Evolutionary conservation across 2,797 vertebrate genomes (phyloP).

Genomic region (Acipenser oxyrinchus): DNA sequence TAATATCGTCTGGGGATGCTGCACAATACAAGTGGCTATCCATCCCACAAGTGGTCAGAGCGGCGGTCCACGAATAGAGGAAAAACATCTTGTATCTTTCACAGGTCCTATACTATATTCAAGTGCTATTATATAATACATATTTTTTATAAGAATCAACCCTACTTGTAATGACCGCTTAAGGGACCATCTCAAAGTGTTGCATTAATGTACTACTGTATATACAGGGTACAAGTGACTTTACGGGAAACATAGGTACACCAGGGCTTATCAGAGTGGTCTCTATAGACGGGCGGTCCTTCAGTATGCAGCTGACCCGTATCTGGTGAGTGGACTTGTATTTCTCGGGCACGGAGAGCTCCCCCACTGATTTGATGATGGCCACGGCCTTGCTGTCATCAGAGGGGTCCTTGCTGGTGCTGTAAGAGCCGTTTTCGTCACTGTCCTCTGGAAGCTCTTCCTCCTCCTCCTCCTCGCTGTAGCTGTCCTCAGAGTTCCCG

Average conservation of each 20-base stretch:
- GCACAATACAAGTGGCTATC: too few species aligned
- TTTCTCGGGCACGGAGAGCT: conserved; percentile 91
- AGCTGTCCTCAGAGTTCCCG: conserved; percentile 92
- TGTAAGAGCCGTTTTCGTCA: conserved; percentile 72
- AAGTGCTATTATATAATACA: too few species aligned
- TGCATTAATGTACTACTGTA: background rate
- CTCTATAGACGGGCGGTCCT: background rate
- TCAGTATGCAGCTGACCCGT: conserved; percentile 55
- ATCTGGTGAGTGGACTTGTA: conserved; percentile 92
- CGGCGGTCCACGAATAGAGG: too few species aligned
- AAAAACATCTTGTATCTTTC: too few species aligned
- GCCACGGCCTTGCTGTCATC: conserved; percentile 88
- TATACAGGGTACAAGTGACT: conserved; percentile 15
- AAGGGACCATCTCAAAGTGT: background rate
- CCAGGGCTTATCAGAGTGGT: background rate
- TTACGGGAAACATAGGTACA: background rate
- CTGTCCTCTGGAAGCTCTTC: conserved; percentile 75
- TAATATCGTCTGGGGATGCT: too few species aligned
- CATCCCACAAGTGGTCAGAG: too few species aligned
- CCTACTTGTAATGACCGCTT: background rate
- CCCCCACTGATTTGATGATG: conserved; percentile 87
- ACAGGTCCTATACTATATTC: too few species aligned
- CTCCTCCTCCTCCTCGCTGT: conserved; percentile 80
- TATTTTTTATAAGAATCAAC: background rate
- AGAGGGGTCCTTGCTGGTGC: conserved; percentile 52